Base-by-base conservation (phyloP, 2,888 invertebrate species). In the Diachrysia chrysitis region DNA sequence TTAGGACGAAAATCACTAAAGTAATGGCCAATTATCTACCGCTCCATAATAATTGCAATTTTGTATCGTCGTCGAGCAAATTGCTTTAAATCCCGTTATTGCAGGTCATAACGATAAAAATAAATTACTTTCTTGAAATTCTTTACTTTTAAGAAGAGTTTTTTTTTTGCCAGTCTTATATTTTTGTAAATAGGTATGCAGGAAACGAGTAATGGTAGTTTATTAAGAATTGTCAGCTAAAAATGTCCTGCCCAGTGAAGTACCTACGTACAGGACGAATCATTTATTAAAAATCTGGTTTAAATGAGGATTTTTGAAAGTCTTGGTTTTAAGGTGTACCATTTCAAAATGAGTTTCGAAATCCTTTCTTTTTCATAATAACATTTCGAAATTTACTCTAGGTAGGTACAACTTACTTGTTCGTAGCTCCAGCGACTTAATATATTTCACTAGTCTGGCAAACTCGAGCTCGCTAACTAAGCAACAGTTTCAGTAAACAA, bases 51-150 rank as follows among this genome's bases (percentile, higher is more conserved):
- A 85, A 86, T 86, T 84, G 79, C 81, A 82, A 84, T 80, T 74
- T 83, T 83, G 79, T 85, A 83, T 83, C 81, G 82, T 72, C 82
- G 77, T 77, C 68, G 79, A 71, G 75, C 77, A 84, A 84, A 85
- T 83, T 83, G 79, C 83, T 77, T 83, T 78, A 85, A 86, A 85
- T 83, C 83, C 84, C 78, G 79, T 86, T 86, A 87, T 84, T 83
- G 83, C 86, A 82, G 79, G 83, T 80, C 81, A 85, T 84, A 85
- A 85, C 84, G 79, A 87, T 87, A 87, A 87, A 87, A 87, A 81
- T 84, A 83, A 87, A 87, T 86, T 86, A 81, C 70, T 71, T 74
- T 71, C 79, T 83, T 80, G 74, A 83, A 83, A 83, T 83, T 75
- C 69, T 75, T 74, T 76, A 71, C 62, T 72, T 63, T 57, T 65